Conservation (phyloP, 2,888 invertebrate species). For the Phoenoteleia sp. region DNA sequence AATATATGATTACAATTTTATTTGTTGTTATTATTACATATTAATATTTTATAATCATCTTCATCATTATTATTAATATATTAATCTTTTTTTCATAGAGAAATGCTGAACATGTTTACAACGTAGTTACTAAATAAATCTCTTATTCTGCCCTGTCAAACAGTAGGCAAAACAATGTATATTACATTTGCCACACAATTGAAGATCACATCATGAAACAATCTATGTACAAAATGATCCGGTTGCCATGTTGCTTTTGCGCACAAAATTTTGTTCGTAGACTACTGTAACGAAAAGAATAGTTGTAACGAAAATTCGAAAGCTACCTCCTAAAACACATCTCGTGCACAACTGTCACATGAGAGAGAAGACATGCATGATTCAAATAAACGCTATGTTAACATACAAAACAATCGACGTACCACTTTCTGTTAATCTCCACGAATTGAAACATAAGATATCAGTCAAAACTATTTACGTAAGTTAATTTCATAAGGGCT, state of each 20-base stretch:
- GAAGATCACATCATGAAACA: constrained; percentile 59
- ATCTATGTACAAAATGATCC: constrained; percentile 64
- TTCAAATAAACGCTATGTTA: not conserved
- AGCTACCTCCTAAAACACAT: not conserved
- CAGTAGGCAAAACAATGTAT: constrained; percentile 63
- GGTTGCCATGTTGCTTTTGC: constrained; percentile 14
- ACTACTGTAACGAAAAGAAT: constrained; percentile 5
- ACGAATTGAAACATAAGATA: too few relatives aligned
- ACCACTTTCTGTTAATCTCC: too few relatives aligned
- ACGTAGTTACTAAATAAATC: constrained; percentile 60
- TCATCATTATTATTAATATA: constrained; percentile 42
- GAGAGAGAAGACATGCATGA: constrained; percentile 14
- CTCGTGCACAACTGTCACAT: not conserved
- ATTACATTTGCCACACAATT: constrained; percentile 68
- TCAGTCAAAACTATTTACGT: constrained; percentile 17
- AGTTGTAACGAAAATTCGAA: not conserved
- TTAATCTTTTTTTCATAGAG: constrained; percentile 36
- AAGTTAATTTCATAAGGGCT: too few relatives aligned
- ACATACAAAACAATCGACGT: not conserved
- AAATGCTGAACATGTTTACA: constrained; percentile 59
- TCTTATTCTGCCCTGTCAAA: constrained; percentile 64
- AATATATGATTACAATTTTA: constrained; percentile 50
- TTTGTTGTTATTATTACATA: constrained; percentile 54
- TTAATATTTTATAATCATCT: constrained; percentile 55
- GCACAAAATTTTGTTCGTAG: constrained; percentile 12